phyloP scores from a whole-genome alignment of 2,113 vertebrate genomes.

The Sturnus vulgaris region DNA sequence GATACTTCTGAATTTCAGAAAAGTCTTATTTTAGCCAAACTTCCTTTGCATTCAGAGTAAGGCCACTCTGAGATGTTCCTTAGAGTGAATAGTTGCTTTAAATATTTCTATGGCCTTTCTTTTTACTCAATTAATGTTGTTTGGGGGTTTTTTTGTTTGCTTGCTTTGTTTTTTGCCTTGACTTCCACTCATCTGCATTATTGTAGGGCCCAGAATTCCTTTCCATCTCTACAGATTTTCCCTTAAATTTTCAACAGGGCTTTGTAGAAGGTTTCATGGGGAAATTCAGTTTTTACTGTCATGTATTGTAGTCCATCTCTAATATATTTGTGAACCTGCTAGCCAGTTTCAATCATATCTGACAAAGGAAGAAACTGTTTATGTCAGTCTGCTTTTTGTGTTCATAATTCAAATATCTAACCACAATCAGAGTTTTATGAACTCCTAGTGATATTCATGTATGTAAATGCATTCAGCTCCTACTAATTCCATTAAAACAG shows the following conservation, averaged over 20 bases:
- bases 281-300: not conserved
- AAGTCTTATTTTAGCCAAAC: not conserved
- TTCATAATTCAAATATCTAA: not conserved
- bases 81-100: not conserved
- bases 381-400: not conserved
- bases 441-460: not conserved
- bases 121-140: not conserved
- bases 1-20: not conserved
- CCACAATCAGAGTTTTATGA: not conserved
- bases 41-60: not conserved
- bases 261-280: not conserved
- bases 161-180: not conserved
- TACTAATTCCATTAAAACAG: not conserved
- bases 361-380: not conserved
- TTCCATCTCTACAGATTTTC: not conserved
- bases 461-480: not conserved
- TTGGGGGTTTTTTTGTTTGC: not conserved
- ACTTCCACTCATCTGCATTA: not conserved
- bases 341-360: not conserved
- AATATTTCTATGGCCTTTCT: not conserved
- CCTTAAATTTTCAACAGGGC: not conserved
- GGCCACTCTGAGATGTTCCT: not conserved
- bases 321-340: not conserved
- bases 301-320: not conserved
- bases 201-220: not conserved